A percentile compares a stretch with the other conserved stretches of the same genome.
phyloP scores from a whole-genome alignment of 2,113 vertebrate genomes.

The Ochotona curzoniae region DNA sequence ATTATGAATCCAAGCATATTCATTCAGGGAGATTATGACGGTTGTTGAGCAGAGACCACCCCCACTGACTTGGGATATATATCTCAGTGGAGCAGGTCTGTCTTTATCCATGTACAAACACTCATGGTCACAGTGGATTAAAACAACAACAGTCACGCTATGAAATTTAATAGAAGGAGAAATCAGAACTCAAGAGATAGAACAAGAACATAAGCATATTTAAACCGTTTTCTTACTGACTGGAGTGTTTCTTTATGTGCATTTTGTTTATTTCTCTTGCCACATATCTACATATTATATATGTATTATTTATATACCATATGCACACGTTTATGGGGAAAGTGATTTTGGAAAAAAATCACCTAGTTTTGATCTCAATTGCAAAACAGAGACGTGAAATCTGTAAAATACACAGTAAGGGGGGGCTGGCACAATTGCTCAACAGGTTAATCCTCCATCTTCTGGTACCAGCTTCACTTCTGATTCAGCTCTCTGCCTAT shows the following conservation, averaged over 20 bases:
- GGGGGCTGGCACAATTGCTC: no score
- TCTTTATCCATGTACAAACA: background rate
- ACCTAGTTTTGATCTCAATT: conserved; percentile 18
- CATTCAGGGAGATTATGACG: background rate
- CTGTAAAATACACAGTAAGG: background rate
- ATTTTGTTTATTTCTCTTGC: conserved; percentile 6
- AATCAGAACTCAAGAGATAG: background rate
- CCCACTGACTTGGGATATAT: background rate
- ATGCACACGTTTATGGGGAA: background rate
- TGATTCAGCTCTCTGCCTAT: no score
- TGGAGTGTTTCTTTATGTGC: background rate
- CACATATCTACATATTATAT: background rate
- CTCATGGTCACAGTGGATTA: background rate
- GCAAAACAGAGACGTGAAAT: background rate
- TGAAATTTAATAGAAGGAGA: background rate
- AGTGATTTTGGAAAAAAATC: background rate
- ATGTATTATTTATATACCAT: no score
- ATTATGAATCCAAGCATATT: background rate
- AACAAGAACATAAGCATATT: background rate
- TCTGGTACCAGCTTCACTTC: no score
- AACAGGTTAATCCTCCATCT: no score
- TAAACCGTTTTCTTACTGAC: background rate
- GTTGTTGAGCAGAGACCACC: background rate
- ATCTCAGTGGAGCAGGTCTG: background rate
- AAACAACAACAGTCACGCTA: background rate